Base-by-base conservation (phyloP, 2,888 invertebrate species). In the Parnassius mnemosyne region DNA sequence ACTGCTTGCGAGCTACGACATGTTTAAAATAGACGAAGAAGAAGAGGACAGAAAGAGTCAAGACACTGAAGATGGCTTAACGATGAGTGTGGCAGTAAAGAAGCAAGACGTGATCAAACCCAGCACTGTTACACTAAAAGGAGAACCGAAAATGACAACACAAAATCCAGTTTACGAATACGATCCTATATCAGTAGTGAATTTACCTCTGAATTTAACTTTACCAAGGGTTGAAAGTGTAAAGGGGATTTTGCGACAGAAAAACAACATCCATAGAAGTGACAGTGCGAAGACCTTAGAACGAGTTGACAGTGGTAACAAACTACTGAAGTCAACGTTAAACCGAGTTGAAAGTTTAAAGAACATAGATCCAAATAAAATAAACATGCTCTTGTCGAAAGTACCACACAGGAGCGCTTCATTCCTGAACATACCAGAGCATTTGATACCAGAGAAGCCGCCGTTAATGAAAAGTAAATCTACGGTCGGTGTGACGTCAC, bases 21-120 rank as follows among this genome's bases (percentile, higher is more conserved):
- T 92, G 81, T 91, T 89, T 64, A 91, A 92, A 69, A 92, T 92
- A 25, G 92, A 91, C 43, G 92, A 92, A 73, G 91, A 89, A 65
- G 89, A 89, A 69, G 81, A 79, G 60, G 85, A 88, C n/a, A 76
- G 73, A 50, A 78, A 76, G 49, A 86, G 85, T 49, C 79, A 81
- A 55, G 86, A 88, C 12, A 86, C 85, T 7, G 89, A 89, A 77
- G 89, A 89, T 67, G 91, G 90, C 3, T 64, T 92, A 1, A 83
- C 79, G 11, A 91, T 92, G 90, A 91, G 85, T 50, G 85, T 91
- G 13, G 66, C 80, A 10, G 70, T 89, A 16, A 88, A 74, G 65
- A 89, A 87, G 64, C 90, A 89, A 72, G 87, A 91, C 51, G 85
- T 90, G 0, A 73, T 89, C 13, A 91, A 90, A 75, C 84, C 91